Percentiles rank a stretch among this genome's conserved stretches.
Conservation (phyloP, 2,888 invertebrate species). For the Aphrophora alni region DNA sequence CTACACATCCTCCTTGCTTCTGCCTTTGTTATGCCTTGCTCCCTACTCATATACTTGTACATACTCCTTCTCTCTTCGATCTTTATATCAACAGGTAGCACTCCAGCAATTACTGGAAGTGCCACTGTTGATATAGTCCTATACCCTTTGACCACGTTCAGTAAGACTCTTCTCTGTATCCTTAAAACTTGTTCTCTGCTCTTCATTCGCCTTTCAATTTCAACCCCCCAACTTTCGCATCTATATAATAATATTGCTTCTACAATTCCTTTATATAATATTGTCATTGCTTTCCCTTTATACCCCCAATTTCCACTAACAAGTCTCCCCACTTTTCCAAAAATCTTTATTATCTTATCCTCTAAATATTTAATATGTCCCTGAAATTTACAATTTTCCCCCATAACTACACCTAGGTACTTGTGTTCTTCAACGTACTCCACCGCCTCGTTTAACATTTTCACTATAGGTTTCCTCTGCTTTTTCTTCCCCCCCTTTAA, state of each 20-base stretch:
- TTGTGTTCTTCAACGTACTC: too few species aligned
- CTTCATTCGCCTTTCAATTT: not conserved
- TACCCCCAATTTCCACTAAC: too few species aligned
- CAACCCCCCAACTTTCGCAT: not conserved
- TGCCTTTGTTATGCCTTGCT: not conserved
- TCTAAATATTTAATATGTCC: not conserved
- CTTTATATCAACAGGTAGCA: not conserved
- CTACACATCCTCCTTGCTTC: not conserved
- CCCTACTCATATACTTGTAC: not conserved
- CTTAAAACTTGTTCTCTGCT: not conserved
- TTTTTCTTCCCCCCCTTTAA: not conserved
- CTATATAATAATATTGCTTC: not conserved
- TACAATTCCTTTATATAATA: too few species aligned
- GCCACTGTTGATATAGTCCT: not conserved
- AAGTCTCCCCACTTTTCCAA: too few species aligned
- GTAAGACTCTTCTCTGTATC: not conserved
- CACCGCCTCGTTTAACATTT: too few species aligned
- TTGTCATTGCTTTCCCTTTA: too few species aligned
- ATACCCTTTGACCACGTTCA: not conserved
- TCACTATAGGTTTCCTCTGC: not conserved
- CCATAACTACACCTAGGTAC: not conserved
- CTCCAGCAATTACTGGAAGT: not conserved
- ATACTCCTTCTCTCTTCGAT: not conserved
- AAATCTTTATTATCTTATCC: not conserved
- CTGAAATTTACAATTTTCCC: too few species aligned